These are phyloP conservation scores for Alethe diademata DNA, from an alignment of 2,113 vertebrate species.

Conservation along the genomic window DNA sequence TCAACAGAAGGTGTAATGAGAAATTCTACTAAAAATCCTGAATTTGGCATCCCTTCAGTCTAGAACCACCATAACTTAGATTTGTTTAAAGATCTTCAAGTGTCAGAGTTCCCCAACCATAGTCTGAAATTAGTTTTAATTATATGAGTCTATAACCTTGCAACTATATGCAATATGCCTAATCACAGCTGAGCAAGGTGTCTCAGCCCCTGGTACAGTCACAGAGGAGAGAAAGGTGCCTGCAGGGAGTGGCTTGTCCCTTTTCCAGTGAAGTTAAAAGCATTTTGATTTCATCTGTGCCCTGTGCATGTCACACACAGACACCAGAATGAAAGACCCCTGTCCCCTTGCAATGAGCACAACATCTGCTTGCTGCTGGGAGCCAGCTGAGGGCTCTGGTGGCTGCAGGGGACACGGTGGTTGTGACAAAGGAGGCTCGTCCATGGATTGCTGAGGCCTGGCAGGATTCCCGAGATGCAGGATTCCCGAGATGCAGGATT, in stretches of 20 bases:
- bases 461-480: not conserved
- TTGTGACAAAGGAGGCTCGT: not conserved
- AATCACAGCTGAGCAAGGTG: not conserved
- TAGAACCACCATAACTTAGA: not conserved
- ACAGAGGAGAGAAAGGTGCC: not conserved
- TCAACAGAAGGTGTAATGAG: not conserved
- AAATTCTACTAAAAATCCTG: not conserved
- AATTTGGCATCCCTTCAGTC: not conserved
- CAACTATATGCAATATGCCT: not conserved
- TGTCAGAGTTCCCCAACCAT: not conserved
- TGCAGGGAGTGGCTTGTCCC: not conserved
- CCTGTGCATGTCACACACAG: not conserved
- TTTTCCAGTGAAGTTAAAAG: not conserved
- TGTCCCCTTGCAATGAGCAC: not conserved
- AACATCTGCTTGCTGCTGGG: not conserved
- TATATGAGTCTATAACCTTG: not conserved
- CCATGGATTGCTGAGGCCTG: rapidly evolving
- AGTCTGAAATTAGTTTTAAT: not conserved
- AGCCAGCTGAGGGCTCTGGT: not conserved
- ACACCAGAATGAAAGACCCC: not conserved
- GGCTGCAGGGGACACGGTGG: not conserved
- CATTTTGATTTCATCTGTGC: not conserved
- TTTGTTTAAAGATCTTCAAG: not conserved
- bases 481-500: too few species aligned
- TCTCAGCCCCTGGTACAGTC: not conserved